Evolutionary conservation across 2,113 vertebrate genomes (phyloP).

Genomic region (Heterotilapia buettikoferi): DNA sequence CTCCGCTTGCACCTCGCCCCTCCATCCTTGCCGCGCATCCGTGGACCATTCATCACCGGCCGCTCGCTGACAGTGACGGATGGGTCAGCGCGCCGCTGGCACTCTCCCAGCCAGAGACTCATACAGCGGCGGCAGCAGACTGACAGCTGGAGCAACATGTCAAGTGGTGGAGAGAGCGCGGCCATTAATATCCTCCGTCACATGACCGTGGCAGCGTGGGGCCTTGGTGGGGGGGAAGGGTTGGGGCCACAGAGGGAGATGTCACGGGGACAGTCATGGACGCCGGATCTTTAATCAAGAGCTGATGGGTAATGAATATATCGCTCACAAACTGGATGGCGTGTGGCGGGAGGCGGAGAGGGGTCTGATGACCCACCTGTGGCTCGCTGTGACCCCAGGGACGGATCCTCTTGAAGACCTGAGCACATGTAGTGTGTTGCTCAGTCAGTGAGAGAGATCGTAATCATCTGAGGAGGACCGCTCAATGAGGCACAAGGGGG

Average conservation of each 20-base stretch:
- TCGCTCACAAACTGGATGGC: conserved; percentile 64
- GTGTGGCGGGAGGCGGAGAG: conserved; percentile 7
- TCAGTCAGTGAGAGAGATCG: conserved; percentile 14
- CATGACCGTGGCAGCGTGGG: conserved; percentile 71
- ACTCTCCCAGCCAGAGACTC: conserved; percentile 92
- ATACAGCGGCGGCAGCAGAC: conserved; percentile 84
- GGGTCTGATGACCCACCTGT: conserved; percentile 52
- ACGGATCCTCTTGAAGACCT: neutral
- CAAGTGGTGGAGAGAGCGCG: conserved; percentile 95
- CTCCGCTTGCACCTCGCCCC: conserved; percentile 62
- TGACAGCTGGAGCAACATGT: conserved; percentile 99
- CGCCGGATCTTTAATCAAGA: conserved; percentile 90
- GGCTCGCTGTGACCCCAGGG: neutral
- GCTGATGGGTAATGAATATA: conserved; percentile 81
- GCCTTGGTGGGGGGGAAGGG: neutral
- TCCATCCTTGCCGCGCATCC: conserved; percentile 63
- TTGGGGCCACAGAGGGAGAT: conserved; percentile 76
- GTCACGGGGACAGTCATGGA: conserved; percentile 80
- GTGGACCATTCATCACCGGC: conserved; percentile 90
- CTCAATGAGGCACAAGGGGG: neutral
- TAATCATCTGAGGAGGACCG: neutral
- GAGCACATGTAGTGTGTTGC: conserved; percentile 19
- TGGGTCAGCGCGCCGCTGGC: conserved; percentile 86
- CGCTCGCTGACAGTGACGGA: conserved; percentile 97
- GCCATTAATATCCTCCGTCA: conserved; percentile 99